phyloP scores from a whole-genome alignment of 2,113 vertebrate genomes.

The Oncorhynchus clarkii region DNA sequence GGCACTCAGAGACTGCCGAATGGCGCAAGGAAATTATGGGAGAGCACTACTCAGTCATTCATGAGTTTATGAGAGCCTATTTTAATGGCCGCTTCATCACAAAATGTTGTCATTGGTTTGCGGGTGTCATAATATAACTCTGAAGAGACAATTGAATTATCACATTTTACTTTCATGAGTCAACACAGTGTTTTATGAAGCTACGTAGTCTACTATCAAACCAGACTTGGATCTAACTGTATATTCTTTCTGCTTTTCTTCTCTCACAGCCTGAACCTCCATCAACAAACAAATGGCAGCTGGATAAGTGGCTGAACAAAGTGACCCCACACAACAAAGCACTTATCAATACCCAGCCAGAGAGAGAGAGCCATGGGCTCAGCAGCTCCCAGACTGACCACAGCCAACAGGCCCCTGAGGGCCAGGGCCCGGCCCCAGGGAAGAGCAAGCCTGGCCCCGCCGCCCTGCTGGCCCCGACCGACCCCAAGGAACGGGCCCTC shows the following conservation, averaged over 20 bases:
- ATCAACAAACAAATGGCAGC: constrained; percentile 92
- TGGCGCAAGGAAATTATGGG: neutral
- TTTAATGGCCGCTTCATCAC: constrained; percentile 36
- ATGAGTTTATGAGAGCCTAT: constrained; percentile 31
- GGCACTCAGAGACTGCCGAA: constrained; percentile 1
- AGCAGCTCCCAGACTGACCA: constrained; percentile 51
- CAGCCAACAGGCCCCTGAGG: constrained; percentile 13
- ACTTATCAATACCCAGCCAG: constrained; percentile 84
- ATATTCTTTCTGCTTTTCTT: constrained; percentile 18
- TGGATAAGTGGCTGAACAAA: constrained; percentile 97
- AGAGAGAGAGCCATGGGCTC: constrained; percentile 79
- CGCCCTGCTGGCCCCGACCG: constrained; percentile 40
- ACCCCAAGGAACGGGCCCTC: constrained; percentile 62
- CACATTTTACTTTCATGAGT: constrained; percentile 33
- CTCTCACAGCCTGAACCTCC: constrained; percentile 85
- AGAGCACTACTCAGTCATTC: constrained; percentile 34
- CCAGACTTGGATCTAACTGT: neutral
- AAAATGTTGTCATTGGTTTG: constrained; percentile 27
- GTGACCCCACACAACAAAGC: constrained; percentile 94
- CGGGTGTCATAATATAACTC: constrained; percentile 52
- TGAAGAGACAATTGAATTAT: constrained; percentile 38
- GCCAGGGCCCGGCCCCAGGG: constrained; percentile 52
- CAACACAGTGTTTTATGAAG: constrained; percentile 19
- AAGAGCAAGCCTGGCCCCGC: constrained; percentile 77
- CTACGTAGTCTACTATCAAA: neutral